phyloP scores from a whole-genome alignment of 2,797 vertebrate genomes.

The Mormyrops attenuatus region DNA sequence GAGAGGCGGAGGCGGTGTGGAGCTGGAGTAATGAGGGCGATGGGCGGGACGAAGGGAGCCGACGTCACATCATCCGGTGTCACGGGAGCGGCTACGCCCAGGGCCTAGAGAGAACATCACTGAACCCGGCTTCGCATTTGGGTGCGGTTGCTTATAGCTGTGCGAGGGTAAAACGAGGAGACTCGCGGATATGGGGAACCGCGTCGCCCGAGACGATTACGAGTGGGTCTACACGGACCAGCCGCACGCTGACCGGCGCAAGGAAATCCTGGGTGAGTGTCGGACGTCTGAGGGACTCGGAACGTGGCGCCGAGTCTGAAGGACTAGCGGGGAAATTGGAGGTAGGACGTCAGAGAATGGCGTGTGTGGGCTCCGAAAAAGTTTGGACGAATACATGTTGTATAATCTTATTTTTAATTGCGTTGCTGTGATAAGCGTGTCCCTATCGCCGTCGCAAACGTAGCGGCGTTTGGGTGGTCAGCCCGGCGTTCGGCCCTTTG shows the following conservation, averaged over 20 bases:
- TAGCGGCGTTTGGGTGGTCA: neutral
- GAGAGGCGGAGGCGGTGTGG: neutral
- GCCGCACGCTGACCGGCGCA: slow-evolving; percentile 82
- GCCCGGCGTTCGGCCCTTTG: neutral
- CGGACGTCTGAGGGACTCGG: neutral
- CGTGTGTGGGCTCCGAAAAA: neutral
- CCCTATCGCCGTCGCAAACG: neutral
- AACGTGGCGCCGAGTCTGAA: neutral
- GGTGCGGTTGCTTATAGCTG: neutral
- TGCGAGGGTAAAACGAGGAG: neutral
- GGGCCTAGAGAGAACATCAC: neutral
- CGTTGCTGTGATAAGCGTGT: neutral
- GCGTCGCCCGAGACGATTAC: slow-evolving; percentile 78
- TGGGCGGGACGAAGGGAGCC: neutral
- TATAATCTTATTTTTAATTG: neutral
- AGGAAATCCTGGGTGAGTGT: slow-evolving; percentile 80
- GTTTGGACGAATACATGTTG: neutral
- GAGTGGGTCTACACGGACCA: slow-evolving; percentile 94
- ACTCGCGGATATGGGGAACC: slow-evolving; percentile 69
- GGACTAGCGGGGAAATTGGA: neutral
- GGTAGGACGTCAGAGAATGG: neutral
- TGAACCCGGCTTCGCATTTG: neutral
- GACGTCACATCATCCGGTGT: slow-evolving; percentile 1
- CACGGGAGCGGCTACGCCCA: neutral
- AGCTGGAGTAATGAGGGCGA: neutral